Percentiles rank a stretch among this genome's conserved stretches.
phyloP scores from a whole-genome alignment of 2,888 invertebrate genomes.

The Drosophila subquinaria region DNA sequence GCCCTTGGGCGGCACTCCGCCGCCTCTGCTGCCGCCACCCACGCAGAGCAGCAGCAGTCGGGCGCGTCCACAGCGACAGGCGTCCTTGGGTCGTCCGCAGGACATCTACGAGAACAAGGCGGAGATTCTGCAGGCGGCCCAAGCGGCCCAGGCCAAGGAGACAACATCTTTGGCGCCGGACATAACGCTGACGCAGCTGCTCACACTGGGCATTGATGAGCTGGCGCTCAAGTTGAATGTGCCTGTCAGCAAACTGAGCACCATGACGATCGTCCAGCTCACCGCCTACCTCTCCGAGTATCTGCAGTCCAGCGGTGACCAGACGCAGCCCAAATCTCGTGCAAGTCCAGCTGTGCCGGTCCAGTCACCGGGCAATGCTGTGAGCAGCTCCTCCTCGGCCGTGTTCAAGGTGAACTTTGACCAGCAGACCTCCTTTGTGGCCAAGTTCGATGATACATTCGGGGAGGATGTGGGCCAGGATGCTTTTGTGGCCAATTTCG shows the following conservation, averaged over 20 bases:
- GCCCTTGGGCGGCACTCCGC: slow-evolving; percentile 86
- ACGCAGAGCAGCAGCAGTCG: slow-evolving; percentile 72
- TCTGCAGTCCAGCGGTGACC: slow-evolving; percentile 85
- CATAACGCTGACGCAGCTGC: slow-evolving; percentile 93
- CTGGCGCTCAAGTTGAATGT: slow-evolving; percentile 91
- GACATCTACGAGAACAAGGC: slow-evolving; percentile 85
- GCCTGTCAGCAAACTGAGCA: slow-evolving; percentile 91
- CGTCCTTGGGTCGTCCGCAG: slow-evolving; percentile 72
- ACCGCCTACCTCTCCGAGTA: slow-evolving; percentile 91
- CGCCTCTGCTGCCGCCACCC: slow-evolving; percentile 86
- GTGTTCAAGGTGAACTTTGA: slow-evolving; percentile 85
- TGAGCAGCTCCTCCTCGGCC: slow-evolving; percentile 39
- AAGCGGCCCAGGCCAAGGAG: slow-evolving; percentile 57
- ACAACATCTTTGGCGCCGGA: slow-evolving; percentile 86
- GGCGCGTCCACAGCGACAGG: slow-evolving; percentile 78
- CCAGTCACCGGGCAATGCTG: slow-evolving; percentile 18
- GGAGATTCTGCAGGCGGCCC: slow-evolving; percentile 82
- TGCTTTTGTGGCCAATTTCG: slow-evolving; percentile 89
- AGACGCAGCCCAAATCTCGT: slow-evolving; percentile 74
- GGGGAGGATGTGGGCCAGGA: slow-evolving; percentile 84
- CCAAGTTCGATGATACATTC: slow-evolving; percentile 89
- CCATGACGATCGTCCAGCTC: slow-evolving; percentile 94
- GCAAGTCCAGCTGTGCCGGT: slow-evolving; percentile 38
- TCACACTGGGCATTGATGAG: slow-evolving; percentile 93
- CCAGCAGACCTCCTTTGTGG: slow-evolving; percentile 86